Percentiles rank a stretch among this genome's conserved stretches.
Evolutionary conservation across 2,888 invertebrate species (phyloP).

Genomic region (Aphodius granarius): DNA sequence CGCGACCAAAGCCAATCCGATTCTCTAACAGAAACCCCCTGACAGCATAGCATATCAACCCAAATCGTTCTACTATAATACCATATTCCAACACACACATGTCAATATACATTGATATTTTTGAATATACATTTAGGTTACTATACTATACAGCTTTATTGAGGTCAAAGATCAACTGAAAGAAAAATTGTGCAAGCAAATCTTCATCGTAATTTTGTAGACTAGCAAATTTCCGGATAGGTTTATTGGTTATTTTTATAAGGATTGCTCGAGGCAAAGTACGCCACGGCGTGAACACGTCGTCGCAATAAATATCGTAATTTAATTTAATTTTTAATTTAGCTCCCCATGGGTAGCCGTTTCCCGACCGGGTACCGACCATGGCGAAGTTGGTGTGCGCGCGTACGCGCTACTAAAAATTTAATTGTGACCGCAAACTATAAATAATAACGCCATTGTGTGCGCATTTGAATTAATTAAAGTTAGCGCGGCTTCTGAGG

Average conservation of each 20-base stretch:
- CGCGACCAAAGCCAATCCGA: neutral
- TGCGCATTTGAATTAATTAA: neutral
- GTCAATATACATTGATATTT: neutral
- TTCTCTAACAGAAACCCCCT: neutral
- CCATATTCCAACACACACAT: neutral
- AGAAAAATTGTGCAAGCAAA: no score
- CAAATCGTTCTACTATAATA: neutral
- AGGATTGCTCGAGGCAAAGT: neutral
- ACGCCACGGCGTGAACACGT: neutral
- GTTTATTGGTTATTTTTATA: neutral
- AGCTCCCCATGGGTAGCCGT: neutral
- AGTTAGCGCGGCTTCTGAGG: neutral
- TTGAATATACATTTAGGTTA: no score
- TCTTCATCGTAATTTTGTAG: no score
- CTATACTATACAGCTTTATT: no score
- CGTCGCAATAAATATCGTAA: conserved; percentile 8
- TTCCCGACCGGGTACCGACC: neutral
- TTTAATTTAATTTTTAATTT: conserved; percentile 8
- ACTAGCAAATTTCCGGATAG: no score
- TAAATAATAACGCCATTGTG: neutral
- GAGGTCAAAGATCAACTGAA: no score
- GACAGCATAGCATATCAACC: neutral
- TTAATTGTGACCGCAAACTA: neutral
- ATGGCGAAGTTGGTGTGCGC: neutral
- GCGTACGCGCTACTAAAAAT: neutral